phyloP scores from a whole-genome alignment of 2,113 vertebrate genomes.

The Thymallus thymallus region DNA sequence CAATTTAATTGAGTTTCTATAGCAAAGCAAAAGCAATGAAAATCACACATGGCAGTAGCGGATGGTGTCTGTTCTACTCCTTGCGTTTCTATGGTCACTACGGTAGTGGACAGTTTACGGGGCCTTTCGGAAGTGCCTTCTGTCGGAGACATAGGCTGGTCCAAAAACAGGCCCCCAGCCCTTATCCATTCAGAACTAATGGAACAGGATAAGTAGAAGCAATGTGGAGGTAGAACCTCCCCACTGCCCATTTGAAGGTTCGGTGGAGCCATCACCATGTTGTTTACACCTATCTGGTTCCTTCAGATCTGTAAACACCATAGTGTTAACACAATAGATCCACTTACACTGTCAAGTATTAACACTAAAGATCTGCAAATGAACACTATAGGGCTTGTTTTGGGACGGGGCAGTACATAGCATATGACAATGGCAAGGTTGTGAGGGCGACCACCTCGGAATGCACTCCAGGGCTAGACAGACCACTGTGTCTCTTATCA shows the following conservation, averaged over 20 bases:
- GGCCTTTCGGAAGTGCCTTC: conserved; percentile 5
- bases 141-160: not conserved
- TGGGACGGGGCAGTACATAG: conserved; percentile 39
- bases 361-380: no score
- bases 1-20: not conserved
- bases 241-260: not conserved
- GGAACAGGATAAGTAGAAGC: not conserved
- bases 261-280: not conserved
- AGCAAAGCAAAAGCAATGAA: not conserved
- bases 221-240: not conserved
- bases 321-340: no score
- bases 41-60: not conserved
- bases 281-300: not conserved
- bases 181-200: not conserved
- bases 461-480: conserved; percentile 33
- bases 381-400: conserved; percentile 33
- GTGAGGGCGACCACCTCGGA: conserved; percentile 61
- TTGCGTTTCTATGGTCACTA: not conserved
- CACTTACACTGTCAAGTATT: no score
- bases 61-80: not conserved
- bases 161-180: not conserved
- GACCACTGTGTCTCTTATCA: no score
- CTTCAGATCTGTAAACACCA: no score
- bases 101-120: not conserved
- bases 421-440: no score